A percentile compares a stretch with the other conserved stretches of the same genome.
phyloP scores from a whole-genome alignment of 2,113 vertebrate species.

The Heptranchias perlo region DNA sequence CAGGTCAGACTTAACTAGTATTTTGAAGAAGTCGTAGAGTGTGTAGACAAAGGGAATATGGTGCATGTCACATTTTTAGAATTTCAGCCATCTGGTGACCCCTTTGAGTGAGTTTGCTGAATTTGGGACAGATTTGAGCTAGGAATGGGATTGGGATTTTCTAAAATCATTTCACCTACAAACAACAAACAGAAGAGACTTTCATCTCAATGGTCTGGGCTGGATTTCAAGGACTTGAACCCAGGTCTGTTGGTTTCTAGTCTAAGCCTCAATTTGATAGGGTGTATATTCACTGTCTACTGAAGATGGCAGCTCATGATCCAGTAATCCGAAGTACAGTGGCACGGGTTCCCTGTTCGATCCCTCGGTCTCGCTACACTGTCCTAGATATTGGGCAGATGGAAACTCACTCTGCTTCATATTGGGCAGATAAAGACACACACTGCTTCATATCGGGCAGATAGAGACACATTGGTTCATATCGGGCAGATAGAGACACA shows the following conservation, averaged over 20 bases:
- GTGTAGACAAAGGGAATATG: background rate
- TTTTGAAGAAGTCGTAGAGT: background rate
- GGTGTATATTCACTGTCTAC: background rate
- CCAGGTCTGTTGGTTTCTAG: background rate
- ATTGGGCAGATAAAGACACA: background rate
- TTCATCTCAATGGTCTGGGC: background rate
- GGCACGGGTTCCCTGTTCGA: background rate
- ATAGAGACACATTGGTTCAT: background rate
- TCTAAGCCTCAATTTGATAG: background rate
- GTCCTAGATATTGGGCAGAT: background rate
- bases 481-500: background rate
- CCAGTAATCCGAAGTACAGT: background rate
- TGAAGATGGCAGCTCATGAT: background rate
- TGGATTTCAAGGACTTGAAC: background rate
- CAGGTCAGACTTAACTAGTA: background rate
- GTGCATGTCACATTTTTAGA: too few relatives aligned
- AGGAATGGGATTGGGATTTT: too few relatives aligned
- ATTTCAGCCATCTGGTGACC: too few relatives aligned
- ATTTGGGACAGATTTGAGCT: background rate
- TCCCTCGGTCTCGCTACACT: background rate
- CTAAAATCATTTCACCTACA: background rate
- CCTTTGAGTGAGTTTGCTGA: background rate
- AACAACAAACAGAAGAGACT: background rate
- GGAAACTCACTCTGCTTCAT: background rate
- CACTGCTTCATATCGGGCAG: background rate